phyloP scores from a whole-genome alignment of 2,888 invertebrate genomes.

The Penaeus monodon region DNA sequence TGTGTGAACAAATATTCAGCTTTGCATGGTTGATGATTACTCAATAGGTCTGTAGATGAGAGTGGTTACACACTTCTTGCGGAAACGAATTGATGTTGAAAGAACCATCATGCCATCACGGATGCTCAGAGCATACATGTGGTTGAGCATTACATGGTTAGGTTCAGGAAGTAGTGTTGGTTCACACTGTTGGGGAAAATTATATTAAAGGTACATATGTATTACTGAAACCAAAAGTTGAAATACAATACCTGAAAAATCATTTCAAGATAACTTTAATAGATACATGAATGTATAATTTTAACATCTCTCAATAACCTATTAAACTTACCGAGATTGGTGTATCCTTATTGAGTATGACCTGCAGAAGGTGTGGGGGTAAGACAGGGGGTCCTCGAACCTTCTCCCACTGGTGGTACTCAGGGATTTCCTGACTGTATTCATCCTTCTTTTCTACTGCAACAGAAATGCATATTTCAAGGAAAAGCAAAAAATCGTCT shows the following conservation, averaged over 20 bases:
- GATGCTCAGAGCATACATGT: conserved; percentile 98
- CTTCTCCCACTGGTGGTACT: conserved; percentile 53
- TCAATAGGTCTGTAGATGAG: conserved; percentile 95
- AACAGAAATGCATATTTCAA: background rate
- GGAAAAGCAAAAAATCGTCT: background rate
- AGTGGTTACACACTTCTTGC: conserved; percentile 99
- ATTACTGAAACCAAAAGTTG: background rate
- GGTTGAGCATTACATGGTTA: conserved; percentile 99
- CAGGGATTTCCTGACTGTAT: conserved; percentile 63
- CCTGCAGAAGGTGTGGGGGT: conserved; percentile 97
- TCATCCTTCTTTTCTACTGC: conserved; percentile 39
- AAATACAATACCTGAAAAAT: too few species aligned
- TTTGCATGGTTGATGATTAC: background rate
- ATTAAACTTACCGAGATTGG: conserved; percentile 74
- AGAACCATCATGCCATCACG: conserved; percentile 99
- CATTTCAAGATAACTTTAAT: too few species aligned
- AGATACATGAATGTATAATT: background rate
- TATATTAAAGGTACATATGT: background rate
- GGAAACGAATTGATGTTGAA: conserved; percentile 96
- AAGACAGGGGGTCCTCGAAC: conserved; percentile 91
- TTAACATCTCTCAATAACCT: background rate
- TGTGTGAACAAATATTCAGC: too few species aligned
- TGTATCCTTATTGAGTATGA: conserved; percentile 98
- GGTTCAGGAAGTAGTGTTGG: conserved; percentile 99
- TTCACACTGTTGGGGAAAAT: conserved; percentile 81